Percentiles rank a stretch among this genome's conserved stretches.
phyloP scores from a whole-genome alignment of 92 coral and sea anemone species.

The Phenganax marumi region DNA sequence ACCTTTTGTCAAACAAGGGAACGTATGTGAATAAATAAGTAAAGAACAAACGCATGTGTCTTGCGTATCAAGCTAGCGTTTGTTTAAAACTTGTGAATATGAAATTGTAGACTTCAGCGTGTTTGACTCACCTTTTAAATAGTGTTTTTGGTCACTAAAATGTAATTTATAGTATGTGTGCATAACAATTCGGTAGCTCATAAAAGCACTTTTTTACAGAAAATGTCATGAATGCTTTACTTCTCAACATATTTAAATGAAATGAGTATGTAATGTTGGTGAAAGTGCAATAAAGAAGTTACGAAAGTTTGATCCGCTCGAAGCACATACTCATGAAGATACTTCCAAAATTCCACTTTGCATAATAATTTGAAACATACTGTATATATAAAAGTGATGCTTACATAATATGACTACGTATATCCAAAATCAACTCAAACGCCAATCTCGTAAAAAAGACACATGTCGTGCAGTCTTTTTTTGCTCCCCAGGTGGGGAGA shows the following conservation, averaged over 20 bases:
- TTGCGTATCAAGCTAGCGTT: not conserved
- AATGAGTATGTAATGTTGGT: not conserved
- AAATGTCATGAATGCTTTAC: not conserved
- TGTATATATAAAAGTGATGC: no score
- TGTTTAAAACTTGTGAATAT: not conserved
- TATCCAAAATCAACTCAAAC: no score
- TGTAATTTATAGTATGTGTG: not conserved
- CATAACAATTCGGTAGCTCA: not conserved
- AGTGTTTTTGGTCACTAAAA: not conserved
- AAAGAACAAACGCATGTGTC: not conserved
- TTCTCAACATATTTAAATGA: not conserved
- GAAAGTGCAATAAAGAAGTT: not conserved
- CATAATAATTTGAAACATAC: no score
- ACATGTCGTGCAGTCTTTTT: no score
- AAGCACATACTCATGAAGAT: not conserved
- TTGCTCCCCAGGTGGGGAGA: no score
- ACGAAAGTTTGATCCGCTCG: not conserved
- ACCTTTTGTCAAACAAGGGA: no score
- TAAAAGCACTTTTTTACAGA: no score
- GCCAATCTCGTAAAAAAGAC: no score
- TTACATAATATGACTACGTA: no score
- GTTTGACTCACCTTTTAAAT: not conserved
- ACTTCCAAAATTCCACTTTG: not conserved
- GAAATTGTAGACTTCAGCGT: not conserved
- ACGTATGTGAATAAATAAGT: no score